A percentile compares a stretch with the other conserved stretches of the same genome.
These are phyloP conservation scores for Mirounga angustirostris DNA, from an alignment of 2,113 vertebrate species.

Conservation along the genomic window DNA sequence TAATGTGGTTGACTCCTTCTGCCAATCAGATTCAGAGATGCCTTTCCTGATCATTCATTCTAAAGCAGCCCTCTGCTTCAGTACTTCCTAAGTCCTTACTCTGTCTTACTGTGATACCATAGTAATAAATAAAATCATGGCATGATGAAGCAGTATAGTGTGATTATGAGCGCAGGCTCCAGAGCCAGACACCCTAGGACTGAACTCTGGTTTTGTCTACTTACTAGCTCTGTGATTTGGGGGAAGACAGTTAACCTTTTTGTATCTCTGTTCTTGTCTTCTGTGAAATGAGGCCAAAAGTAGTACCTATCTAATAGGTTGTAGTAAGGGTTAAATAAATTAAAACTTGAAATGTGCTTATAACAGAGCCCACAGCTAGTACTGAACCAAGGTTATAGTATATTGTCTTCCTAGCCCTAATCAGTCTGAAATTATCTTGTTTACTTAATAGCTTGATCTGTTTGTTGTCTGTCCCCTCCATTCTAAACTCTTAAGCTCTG, in stretches of 20 bases:
- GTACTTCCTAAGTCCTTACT: background rate
- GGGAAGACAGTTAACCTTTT: background rate
- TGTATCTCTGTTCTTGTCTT: background rate
- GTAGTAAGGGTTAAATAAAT: background rate
- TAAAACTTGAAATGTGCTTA: conserved; percentile 11
- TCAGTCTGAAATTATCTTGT: conserved; percentile 7
- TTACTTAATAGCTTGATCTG: conserved; percentile 27
- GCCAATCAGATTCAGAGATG: background rate
- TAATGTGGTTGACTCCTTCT: background rate
- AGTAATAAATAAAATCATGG: background rate
- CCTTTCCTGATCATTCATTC: background rate
- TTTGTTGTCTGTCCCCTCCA: background rate
- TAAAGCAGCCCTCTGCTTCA: background rate
- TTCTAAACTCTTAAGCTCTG: background rate
- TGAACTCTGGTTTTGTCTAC: background rate
- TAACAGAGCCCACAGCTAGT: background rate
- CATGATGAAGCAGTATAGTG: background rate
- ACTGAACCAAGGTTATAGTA: background rate
- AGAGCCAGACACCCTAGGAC: background rate
- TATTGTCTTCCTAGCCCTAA: background rate
- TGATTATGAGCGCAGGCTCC: background rate
- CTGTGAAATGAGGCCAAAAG: background rate
- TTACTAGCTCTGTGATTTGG: background rate
- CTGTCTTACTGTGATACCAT: background rate
- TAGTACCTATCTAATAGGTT: background rate